These are phyloP conservation scores for Archilochus colubris DNA, from an alignment of 2,113 vertebrate species.

Conservation along the genomic window DNA sequence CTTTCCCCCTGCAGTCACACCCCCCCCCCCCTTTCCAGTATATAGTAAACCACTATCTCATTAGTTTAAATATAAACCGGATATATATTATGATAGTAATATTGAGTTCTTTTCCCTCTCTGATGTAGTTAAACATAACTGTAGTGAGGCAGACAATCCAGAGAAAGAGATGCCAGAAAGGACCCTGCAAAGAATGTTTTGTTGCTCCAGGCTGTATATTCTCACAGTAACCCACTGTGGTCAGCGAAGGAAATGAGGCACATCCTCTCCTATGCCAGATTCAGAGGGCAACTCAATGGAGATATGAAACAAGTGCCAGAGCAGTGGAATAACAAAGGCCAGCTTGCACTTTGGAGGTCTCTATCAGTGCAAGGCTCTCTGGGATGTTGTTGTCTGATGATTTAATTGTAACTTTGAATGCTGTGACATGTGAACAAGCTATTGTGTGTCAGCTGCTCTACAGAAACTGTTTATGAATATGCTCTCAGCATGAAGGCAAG, in stretches of 20 bases:
- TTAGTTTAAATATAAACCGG: not conserved
- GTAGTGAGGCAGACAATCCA: not conserved
- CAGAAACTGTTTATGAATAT: slow-evolving; percentile 20
- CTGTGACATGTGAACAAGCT: slow-evolving; percentile 53
- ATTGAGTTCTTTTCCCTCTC: not conserved
- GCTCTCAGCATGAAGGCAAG: slow-evolving; percentile 22
- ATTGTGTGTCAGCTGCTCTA: slow-evolving; percentile 11
- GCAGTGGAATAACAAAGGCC: not conserved
- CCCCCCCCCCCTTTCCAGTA: not conserved
- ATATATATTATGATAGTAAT: not conserved
- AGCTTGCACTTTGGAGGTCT: not conserved
- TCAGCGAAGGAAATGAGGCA: not conserved
- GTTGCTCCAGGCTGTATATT: not conserved
- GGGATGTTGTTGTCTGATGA: not conserved
- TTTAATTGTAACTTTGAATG: slow-evolving; percentile 54
- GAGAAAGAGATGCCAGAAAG: not conserved
- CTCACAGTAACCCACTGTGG: not conserved
- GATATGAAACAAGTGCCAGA: not conserved
- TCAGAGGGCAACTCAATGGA: not conserved
- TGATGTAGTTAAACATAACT: not conserved
- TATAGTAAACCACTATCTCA: not conserved
- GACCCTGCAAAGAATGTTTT: not conserved
- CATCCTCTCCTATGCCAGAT: not conserved
- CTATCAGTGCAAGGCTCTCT: slow-evolving; percentile 7
- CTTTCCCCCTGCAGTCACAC: not conserved